A percentile compares a stretch with the other conserved stretches of the same genome.
These are phyloP conservation scores for Grapholita molesta DNA, from an alignment of 1,140 invertebrate genomes.

Conservation along the genomic window DNA sequence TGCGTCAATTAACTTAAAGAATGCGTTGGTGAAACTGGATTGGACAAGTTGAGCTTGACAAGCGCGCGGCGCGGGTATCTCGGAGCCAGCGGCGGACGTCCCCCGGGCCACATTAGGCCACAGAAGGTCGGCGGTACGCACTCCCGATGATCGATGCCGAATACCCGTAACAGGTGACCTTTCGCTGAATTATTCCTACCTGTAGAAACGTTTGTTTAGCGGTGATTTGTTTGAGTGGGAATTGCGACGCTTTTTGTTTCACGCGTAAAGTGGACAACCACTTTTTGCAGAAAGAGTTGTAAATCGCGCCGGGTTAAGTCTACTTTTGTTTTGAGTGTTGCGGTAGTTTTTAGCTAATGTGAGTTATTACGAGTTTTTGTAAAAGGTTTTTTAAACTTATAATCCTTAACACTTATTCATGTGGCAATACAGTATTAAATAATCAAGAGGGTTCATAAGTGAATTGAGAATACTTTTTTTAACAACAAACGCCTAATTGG, in stretches of 20 bases:
- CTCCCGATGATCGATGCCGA: conserved; percentile 74
- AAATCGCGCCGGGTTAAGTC: conserved; percentile 28
- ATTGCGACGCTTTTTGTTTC: conserved; percentile 54
- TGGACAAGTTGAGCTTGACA: conserved; percentile 58
- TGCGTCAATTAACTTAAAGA: conserved; percentile 39
- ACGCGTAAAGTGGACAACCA: conserved; percentile 38
- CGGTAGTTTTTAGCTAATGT: conserved; percentile 11
- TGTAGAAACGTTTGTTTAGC: conserved; percentile 71
- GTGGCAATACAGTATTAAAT: not conserved
- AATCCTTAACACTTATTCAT: not conserved
- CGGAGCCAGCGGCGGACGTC: conserved; percentile 43
- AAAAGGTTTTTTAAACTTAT: not conserved
- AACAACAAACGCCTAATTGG: not conserved
- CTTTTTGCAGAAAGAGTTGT: conserved; percentile 50
- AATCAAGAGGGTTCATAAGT: too few relatives aligned
- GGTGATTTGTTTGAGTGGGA: conserved; percentile 68
- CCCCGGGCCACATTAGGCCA: conserved; percentile 70
- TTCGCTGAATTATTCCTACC: conserved; percentile 72
- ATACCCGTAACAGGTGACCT: conserved; percentile 73
- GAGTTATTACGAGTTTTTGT: conserved; percentile 1
- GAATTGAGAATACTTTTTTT: not conserved
- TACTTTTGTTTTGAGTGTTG: conserved; percentile 18
- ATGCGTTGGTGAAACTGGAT: conserved; percentile 50
- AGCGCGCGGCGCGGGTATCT: conserved; percentile 52
- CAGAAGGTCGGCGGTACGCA: conserved; percentile 60